Evolutionary conservation across 2,113 vertebrate genomes (phyloP).

Genomic region (Pseudopodoces humilis): DNA sequence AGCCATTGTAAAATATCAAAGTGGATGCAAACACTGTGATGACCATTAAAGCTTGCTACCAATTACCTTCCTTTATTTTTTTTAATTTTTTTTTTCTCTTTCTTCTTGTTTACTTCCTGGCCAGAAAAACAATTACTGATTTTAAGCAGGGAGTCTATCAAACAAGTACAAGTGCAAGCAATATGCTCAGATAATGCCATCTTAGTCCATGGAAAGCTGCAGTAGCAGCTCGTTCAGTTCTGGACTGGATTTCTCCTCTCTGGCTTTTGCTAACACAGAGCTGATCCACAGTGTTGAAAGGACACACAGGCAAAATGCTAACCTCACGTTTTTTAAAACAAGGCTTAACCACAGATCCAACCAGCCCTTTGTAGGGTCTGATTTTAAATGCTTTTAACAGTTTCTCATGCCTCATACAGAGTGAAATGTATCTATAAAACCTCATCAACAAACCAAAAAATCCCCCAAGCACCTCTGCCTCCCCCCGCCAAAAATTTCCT

Average conservation of each 20-base stretch:
- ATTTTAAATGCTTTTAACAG: background rate
- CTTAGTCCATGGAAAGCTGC: background rate
- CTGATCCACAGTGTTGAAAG: background rate
- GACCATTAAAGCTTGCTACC: background rate
- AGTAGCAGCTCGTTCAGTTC: background rate
- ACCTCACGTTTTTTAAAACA: background rate
- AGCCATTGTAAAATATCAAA: background rate
- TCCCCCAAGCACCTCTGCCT: fast-evolving
- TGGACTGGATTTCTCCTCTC: background rate
- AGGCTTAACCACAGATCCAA: background rate
- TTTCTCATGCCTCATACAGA: background rate
- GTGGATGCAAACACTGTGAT: background rate
- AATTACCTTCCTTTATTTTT: background rate
- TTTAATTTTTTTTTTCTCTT: background rate
- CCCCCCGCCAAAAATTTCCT: fast-evolving
- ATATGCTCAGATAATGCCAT: background rate
- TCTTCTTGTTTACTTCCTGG: background rate
- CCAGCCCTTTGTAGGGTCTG: background rate
- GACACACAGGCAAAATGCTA: background rate
- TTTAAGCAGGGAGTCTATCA: background rate
- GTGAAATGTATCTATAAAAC: background rate
- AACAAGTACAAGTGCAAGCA: background rate
- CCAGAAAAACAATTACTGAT: background rate
- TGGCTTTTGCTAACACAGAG: background rate
- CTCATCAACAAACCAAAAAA: background rate